These are phyloP conservation scores for Menura novaehollandiae DNA, from an alignment of 2,113 vertebrate genomes.

Conservation along the genomic window DNA sequence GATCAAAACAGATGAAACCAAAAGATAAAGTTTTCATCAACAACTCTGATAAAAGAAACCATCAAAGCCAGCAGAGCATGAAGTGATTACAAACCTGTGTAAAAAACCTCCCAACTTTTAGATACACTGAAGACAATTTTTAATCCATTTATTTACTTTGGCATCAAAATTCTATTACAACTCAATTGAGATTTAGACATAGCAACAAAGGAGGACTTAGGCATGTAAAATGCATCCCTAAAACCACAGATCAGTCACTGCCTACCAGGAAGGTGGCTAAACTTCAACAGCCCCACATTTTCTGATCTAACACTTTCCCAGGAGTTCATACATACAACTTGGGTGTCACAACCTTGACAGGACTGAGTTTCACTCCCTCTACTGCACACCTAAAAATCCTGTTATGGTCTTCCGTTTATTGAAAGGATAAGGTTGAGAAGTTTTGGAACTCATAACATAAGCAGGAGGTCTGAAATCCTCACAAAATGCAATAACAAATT, in stretches of 20 bases:
- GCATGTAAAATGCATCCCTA: background rate
- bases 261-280: background rate
- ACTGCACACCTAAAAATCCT: background rate
- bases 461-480: background rate
- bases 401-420: background rate
- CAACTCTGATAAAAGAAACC: background rate
- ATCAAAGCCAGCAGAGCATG: background rate
- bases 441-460: background rate
- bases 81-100: background rate
- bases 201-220: background rate
- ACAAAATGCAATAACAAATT: background rate
- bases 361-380: background rate
- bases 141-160: background rate
- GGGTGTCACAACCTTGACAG: background rate
- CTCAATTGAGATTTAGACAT: background rate
- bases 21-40: background rate
- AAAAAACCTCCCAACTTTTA: background rate
- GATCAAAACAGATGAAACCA: background rate
- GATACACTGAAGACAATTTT: background rate
- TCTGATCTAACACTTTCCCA: background rate
- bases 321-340: background rate
- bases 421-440: background rate
- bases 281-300: background rate
- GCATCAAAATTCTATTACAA: background rate
- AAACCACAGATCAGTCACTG: background rate